phyloP scores from a whole-genome alignment of 2,797 vertebrate species.

The Phataginus tetradactyla region DNA sequence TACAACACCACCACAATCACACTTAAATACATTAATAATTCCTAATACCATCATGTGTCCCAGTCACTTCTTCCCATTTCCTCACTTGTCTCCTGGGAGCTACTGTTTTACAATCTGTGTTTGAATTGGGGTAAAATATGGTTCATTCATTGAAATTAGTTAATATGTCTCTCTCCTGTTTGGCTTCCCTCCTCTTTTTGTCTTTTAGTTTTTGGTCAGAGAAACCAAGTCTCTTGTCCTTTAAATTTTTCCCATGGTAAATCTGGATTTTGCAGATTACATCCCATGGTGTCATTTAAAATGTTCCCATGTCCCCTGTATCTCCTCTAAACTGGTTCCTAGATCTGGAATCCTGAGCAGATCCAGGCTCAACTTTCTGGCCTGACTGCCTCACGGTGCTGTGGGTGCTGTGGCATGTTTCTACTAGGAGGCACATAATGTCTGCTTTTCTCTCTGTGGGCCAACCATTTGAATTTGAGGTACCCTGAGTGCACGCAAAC shows the following conservation, averaged over 20 bases:
- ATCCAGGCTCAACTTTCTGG: background rate
- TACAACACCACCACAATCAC: background rate
- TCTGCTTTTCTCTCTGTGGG: background rate
- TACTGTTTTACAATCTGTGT: background rate
- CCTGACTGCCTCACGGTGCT: too few relatives aligned
- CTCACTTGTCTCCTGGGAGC: background rate
- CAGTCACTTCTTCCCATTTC: background rate
- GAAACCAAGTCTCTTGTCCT: constrained; percentile 25
- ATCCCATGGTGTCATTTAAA: background rate
- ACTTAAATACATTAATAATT: background rate
- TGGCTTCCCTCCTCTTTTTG: background rate
- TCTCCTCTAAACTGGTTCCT: background rate
- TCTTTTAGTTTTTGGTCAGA: background rate
- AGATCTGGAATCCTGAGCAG: background rate
- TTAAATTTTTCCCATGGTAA: background rate
- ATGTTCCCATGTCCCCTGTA: background rate
- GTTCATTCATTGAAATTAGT: background rate
- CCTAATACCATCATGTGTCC: background rate
- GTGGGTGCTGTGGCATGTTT: background rate
- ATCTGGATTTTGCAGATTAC: background rate
- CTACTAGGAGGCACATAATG: background rate
- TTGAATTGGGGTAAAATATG: background rate
- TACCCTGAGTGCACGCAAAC: background rate
- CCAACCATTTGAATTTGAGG: background rate
- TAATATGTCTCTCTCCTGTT: background rate